Evolutionary conservation across 2,113 vertebrate species (phyloP).

Genomic region (Craseonycteris thonglongyai): DNA sequence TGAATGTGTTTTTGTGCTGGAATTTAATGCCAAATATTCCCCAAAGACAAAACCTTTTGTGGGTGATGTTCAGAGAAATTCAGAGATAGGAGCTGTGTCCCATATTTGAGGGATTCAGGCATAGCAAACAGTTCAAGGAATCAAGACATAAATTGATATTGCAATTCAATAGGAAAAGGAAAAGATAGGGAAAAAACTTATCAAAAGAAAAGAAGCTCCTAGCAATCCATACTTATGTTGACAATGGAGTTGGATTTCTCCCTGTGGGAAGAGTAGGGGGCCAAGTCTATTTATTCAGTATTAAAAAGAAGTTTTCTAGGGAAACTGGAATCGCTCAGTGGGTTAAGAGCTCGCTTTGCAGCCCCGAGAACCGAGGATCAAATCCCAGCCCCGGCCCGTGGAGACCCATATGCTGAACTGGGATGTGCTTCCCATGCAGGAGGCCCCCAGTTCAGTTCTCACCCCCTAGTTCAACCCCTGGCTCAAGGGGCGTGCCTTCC

Average conservation of each 20-base stretch:
- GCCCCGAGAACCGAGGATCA: too few species aligned
- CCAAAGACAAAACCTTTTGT: neutral
- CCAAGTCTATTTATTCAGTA: neutral
- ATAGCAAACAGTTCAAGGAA: neutral
- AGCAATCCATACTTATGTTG: neutral
- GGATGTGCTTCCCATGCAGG: too few species aligned
- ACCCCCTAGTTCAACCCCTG: too few species aligned
- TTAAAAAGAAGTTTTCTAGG: neutral
- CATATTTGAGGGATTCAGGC: neutral
- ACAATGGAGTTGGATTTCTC: neutral
- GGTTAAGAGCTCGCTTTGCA: too few species aligned
- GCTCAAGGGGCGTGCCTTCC: too few species aligned
- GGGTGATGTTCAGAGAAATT: neutral
- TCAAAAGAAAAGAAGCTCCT: neutral
- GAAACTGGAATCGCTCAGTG: too few species aligned
- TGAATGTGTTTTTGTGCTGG: neutral
- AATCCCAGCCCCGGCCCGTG: too few species aligned
- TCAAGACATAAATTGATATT: neutral
- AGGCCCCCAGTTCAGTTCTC: too few species aligned
- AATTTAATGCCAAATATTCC: neutral
- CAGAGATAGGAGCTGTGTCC: neutral
- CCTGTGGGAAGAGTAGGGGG: neutral
- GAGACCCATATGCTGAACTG: too few species aligned
- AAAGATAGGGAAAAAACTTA: neutral
- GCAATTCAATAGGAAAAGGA: neutral